phyloP scores from a whole-genome alignment of 2,797 vertebrate genomes.

The Amblyraja radiata region DNA sequence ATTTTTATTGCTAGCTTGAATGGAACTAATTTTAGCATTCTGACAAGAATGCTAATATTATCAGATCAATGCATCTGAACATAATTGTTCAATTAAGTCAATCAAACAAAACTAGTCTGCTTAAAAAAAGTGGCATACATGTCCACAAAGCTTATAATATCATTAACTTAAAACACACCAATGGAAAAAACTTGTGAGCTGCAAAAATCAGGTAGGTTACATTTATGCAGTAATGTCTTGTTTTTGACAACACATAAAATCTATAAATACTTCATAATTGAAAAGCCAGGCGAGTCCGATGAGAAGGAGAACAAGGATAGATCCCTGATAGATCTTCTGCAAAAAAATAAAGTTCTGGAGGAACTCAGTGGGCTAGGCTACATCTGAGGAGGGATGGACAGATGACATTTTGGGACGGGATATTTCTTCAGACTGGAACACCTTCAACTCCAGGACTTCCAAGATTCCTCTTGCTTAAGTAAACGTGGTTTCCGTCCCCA shows the following conservation, averaged over 20 bases:
- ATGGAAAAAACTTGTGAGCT: background rate
- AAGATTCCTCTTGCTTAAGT: too few relatives aligned
- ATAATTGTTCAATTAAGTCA: conserved; percentile 9
- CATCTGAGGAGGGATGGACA: too few relatives aligned
- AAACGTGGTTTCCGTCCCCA: too few relatives aligned
- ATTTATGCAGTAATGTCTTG: background rate
- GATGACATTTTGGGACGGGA: too few relatives aligned
- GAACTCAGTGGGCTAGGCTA: too few relatives aligned
- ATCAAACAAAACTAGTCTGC: background rate
- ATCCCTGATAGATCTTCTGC: background rate
- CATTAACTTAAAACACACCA: background rate
- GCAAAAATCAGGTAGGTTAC: background rate
- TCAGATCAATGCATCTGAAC: conserved; percentile 48
- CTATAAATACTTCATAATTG: background rate
- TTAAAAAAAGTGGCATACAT: background rate
- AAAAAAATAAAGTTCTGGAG: too few relatives aligned
- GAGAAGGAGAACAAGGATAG: background rate
- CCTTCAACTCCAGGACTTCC: too few relatives aligned
- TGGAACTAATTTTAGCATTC: conserved; percentile 49
- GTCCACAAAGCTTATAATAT: background rate
- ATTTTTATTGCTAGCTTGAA: conserved; percentile 56
- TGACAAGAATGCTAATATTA: conserved; percentile 55
- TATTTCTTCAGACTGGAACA: too few relatives aligned
- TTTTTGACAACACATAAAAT: background rate
- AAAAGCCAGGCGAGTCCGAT: background rate